Evolutionary conservation across 2,797 vertebrate species (phyloP), one percentile per base, ranked within the genome.

Genomic region (Coregonus ussuriensis): DNA sequence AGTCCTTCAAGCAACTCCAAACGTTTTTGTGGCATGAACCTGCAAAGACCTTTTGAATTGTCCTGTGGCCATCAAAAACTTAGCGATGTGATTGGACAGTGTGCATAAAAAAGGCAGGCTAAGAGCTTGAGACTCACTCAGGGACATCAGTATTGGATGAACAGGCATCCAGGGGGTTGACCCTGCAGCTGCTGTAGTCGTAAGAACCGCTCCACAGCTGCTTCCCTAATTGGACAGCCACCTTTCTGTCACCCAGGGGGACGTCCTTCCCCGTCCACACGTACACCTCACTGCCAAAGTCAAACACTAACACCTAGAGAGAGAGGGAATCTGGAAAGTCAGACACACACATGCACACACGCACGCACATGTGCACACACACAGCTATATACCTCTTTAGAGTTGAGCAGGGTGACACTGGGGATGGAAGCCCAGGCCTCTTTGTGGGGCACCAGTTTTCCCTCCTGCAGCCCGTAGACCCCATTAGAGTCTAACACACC

Each of bases 201-300:
- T 93, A 96, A 78, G 87, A 87, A 74, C 93, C 92, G 1, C 86
- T 76, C 88, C 92, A 93, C 66, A 96, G 93, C 91, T 95, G 95
- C 81, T 94, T 95, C 71, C 92, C 95, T 85, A 96, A 85, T 88
- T 95, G 94, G 15, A 95, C 91, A 0, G 93, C 95, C 37, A 95
- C 89, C 86, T 96, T 95, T 75, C 95, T 92, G 84, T 95, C 92
- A 14, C 91, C 84, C 82, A 95, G 82, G 14, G 94, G 80, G 79
- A 95, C 95, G 13, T 95, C 95, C 84, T 95, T 95, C 25, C 95
- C 95, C 1, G 92, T 91, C 95, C 95, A 96, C 0, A 96, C 91
- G 3, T 96, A 96, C 78, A 96, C 91, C 80, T 96, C 95, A 0
- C 92, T 72, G 74, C 95, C 95, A 86, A 95, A 96, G 83, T 96